Base-by-base conservation (phyloP, 2,888 invertebrate genomes). In the Argyresthia albistria region DNA sequence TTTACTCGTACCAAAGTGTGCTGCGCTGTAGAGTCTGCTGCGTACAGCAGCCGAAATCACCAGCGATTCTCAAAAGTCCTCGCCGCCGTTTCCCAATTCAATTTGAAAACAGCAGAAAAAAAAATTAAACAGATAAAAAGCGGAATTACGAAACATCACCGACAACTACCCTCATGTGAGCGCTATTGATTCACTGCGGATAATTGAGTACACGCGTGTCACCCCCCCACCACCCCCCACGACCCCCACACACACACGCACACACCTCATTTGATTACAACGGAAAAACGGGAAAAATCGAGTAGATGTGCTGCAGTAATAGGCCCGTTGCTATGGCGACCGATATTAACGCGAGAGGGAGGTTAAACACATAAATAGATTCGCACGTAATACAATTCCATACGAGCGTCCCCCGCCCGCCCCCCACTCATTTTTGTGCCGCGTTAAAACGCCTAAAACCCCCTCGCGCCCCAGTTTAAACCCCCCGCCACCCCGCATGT, bases 221-320 rank as follows among this genome's bases (percentile, higher is more conserved):
- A 71, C 71, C 71, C 69, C 69, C 65, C 55, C 52, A 54, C 57
- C 60, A 60, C 59, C 56, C 60, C 52, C 56, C 56, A 50, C 52
- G 55, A 53, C 58, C 56, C 60, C 60, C 72, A 70, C 79, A 75
- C 77, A 73, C 79, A 69, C 70, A 72, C 68, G 43, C 48, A 43
- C 73, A 79, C 84, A 83, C 84, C 87, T 86, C 87, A 87, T 86
- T 87, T 87, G 83, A 86, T 86, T 87, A 87, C 86, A 82, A 81
- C 82, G 81, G 83, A 87, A 87, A 87, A 86, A 87, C 82, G 79
- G 70, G 86, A 87, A 86, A 86, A 87, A 87, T 86, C 83, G 84
- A 77, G 81, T 79, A 78, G 80, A 82, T 67, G 70, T 65, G 76
- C 62, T 84, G 86, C 84, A 84, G 84, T 83, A 83, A 86, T 86